Percentiles rank a stretch among this genome's conserved stretches.
phyloP scores from a whole-genome alignment of 2,113 vertebrate species.

The Mugil cephalus region DNA sequence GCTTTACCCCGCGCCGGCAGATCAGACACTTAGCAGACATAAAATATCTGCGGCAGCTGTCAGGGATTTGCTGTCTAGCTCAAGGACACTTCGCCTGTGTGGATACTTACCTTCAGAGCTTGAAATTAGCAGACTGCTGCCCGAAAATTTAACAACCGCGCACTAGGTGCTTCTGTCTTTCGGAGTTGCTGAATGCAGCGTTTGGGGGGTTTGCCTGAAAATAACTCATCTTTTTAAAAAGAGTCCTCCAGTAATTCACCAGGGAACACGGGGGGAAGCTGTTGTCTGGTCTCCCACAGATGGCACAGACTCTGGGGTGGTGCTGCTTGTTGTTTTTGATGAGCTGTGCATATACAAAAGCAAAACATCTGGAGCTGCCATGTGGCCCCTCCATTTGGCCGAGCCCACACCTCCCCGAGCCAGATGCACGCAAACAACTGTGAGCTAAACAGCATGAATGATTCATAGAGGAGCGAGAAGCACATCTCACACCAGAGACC shows the following conservation, averaged over 20 bases:
- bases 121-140: constrained; percentile 48
- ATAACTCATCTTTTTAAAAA: constrained; percentile 61
- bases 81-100: constrained; percentile 37
- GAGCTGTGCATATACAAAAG: constrained; percentile 86
- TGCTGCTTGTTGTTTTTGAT: constrained; percentile 83
- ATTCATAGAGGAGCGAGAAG: constrained; percentile 85
- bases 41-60: constrained; percentile 33
- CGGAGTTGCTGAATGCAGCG: constrained; percentile 38
- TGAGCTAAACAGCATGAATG: constrained; percentile 85
- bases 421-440: constrained; percentile 83
- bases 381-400: constrained; percentile 88
- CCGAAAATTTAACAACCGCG: constrained; percentile 17
- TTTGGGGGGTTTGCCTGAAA: constrained; percentile 52
- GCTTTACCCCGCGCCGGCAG: constrained; percentile 16
- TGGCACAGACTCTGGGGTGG: constrained; percentile 79
- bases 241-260: constrained; percentile 68
- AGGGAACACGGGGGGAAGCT: constrained; percentile 70
- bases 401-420: constrained; percentile 77
- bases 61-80: constrained; percentile 42
- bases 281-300: constrained; percentile 84
- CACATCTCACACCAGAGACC: constrained; percentile 72
- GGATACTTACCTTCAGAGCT: constrained; percentile 32
- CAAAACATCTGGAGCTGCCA: constrained; percentile 92
- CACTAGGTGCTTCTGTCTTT: constrained; percentile 6
- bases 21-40: constrained; percentile 36